Percentiles rank a stretch among this genome's conserved stretches.
Conservation (phyloP, 2,113 vertebrate species). For the Corythaixoides concolor region DNA sequence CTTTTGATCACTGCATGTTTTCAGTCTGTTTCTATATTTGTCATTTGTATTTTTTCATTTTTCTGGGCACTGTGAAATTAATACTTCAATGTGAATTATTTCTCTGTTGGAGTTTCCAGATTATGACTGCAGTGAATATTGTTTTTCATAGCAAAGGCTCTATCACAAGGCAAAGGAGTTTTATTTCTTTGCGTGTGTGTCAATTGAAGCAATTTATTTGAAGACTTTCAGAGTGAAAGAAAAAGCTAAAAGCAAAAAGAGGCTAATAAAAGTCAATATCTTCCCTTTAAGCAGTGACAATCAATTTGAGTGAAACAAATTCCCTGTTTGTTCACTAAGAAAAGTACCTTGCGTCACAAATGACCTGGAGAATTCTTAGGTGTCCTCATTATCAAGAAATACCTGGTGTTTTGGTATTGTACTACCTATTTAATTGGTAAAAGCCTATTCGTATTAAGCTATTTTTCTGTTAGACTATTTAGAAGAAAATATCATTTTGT, state of each 20-base stretch:
- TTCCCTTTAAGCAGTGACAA: background rate
- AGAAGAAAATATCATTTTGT: background rate
- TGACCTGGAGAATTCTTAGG: background rate
- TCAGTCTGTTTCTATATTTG: background rate
- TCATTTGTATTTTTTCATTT: background rate
- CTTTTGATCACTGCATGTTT: background rate
- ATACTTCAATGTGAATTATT: background rate
- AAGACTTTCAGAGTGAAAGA: background rate
- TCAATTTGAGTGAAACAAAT: conserved; percentile 35
- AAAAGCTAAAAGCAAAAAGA: conserved; percentile 16
- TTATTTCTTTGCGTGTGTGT: background rate
- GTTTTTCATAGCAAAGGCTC: background rate
- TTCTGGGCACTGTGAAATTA: background rate
- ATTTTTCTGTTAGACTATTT: background rate
- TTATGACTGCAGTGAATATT: background rate
- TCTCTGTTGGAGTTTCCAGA: background rate
- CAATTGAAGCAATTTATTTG: conserved; percentile 26
- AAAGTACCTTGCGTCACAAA: conserved; percentile 16
- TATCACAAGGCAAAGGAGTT: background rate
- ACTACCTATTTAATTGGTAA: background rate
- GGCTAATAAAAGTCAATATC: conserved; percentile 47
- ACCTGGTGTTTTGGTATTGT: background rate
- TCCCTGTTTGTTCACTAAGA: background rate
- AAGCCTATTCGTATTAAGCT: background rate
- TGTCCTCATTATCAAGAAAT: conserved; percentile 28